Conservation (phyloP, 2,797 vertebrate species). For the Cynodonichthys magdalenae region DNA sequence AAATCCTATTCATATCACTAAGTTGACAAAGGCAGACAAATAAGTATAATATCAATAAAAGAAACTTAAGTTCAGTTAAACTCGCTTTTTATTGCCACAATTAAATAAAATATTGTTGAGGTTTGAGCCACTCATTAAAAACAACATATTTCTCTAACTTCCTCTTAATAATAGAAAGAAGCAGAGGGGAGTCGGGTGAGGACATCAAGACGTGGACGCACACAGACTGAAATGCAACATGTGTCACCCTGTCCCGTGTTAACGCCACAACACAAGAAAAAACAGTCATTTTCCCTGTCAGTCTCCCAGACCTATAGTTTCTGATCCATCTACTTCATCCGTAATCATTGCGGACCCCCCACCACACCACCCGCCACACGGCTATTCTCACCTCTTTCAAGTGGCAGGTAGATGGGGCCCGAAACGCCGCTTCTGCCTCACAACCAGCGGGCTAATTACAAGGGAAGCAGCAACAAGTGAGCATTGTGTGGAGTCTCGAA, state of each 20-base stretch:
- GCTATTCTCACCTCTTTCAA: conserved; percentile 61
- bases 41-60: not conserved
- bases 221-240: conserved; percentile 4
- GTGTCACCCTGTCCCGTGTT: conserved; percentile 22
- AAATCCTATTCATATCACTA: too few species aligned
- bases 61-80: not conserved
- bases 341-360: conserved; percentile 32
- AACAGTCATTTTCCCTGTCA: conserved; percentile 24
- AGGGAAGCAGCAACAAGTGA: conserved; percentile 71
- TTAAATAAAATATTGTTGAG: not conserved
- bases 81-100: not conserved
- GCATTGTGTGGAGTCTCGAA: conserved; percentile 70
- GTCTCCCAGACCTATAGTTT: conserved; percentile 47
- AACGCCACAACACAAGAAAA: conserved; percentile 30
- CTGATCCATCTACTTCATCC: conserved; percentile 45
- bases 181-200: not conserved
- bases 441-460: conserved; percentile 73
- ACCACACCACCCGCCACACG: conserved; percentile 20
- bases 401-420: conserved; percentile 61
- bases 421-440: conserved; percentile 49
- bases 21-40: not conserved
- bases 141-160: too few species aligned
- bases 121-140: not conserved
- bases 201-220: conserved; percentile 9
- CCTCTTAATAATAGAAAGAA: not conserved